Evolutionary conservation across 2,113 vertebrate species (phyloP), one percentile per base, ranked within the genome.

Genomic region (Tichodroma muraria): DNA sequence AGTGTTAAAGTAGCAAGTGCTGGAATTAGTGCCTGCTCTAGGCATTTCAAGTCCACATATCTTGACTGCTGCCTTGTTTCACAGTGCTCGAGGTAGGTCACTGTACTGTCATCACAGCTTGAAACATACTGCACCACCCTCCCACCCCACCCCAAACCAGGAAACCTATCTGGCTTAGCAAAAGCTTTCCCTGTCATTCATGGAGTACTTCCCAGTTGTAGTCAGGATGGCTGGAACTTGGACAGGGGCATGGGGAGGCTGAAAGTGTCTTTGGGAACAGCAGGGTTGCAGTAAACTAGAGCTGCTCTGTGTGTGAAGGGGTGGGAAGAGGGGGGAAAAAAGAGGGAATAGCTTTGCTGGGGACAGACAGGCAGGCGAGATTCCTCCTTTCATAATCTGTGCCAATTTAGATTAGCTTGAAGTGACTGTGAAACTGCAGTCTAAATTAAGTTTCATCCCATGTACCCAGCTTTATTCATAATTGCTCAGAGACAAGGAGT

Each of bases 361-460:
- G 50, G 47, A 54, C 79, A 79, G 65, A 66, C 61, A 85, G 54
- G 59, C 71, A 69, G 42, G 35, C 14, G 0, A 80, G 66, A 76
- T 81, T 70, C 50, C 72, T 88, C 65, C 66, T 71, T 92, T 93
- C 56, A 82, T 52, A 66, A 78, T 49, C 11, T 10, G 18, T 91
- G 79, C 63, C 90, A 85, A 35, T 23, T 87, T 85, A 94, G 73
- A 91, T 96, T 70, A 95, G 71, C 47, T 91, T 85, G 66, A 91
- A 93, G 85, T 77, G 82, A 77, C 79, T 88, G 45, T 40, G 82
- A 86, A 96, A 86, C 64, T 83, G 56, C 24, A 89, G 70, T 52
- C 88, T 91, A 90, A 96, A 90, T 91, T 95, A 83, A 86, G 80
- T 93, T 92, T 80, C 80, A 70, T 83, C 35, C 60, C 59, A 59